Conservation (phyloP, 2,888 invertebrate genomes). For the Dysmachus trigonus region DNA sequence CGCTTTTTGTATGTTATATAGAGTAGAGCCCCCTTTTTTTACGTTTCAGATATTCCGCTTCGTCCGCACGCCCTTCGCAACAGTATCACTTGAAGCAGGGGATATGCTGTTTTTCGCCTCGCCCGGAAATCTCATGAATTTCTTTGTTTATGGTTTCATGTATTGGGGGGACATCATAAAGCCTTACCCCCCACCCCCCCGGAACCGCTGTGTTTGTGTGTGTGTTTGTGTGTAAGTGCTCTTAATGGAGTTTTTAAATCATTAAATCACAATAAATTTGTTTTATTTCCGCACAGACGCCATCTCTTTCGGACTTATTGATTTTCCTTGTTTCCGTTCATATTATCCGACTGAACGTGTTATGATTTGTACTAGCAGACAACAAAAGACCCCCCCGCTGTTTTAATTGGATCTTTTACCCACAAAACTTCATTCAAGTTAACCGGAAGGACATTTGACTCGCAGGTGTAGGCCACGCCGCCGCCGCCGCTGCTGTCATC, state of each 20-base stretch:
- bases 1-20: no score
- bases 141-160: conserved; percentile 43
- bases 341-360: not conserved
- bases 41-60: not conserved
- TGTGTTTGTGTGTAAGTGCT: conserved; percentile 46
- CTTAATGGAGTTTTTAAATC: conserved; percentile 48
- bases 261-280: conserved; percentile 45
- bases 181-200: no score
- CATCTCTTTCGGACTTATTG: conserved; percentile 36
- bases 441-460: not conserved
- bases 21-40: no score
- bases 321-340: conserved; percentile 23
- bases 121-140: conserved; percentile 41
- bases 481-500: no score
- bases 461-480: not conserved
- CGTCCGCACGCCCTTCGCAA: no score
- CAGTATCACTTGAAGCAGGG: conserved; percentile 5
- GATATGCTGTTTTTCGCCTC: conserved; percentile 37
- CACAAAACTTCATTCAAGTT: not conserved
- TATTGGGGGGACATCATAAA: conserved; percentile 39
- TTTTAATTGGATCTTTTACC: conserved; percentile 24
- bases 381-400: not conserved
- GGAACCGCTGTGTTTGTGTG: conserved; percentile 28
- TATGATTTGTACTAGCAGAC: not conserved
- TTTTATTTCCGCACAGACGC: conserved; percentile 35